Conservation (phyloP, 2,888 invertebrate species). For the Pheosia gnoma region DNA sequence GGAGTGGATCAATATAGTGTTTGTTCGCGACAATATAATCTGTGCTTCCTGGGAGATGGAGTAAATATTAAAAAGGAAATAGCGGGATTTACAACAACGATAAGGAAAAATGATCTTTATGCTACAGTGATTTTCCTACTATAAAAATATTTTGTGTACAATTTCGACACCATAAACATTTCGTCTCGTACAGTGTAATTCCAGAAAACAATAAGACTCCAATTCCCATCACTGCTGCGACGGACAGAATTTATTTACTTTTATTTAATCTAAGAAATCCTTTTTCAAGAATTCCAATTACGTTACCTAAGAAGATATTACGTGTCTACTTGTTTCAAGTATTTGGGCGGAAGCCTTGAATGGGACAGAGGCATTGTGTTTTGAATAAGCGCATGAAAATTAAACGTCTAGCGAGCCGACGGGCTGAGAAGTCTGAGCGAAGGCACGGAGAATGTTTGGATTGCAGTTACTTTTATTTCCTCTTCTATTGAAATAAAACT, state of each 20-base stretch:
- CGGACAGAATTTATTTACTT: constrained; percentile 2
- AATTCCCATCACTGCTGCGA: constrained; percentile 1
- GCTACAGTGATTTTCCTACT: too few relatives aligned
- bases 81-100: too few relatives aligned
- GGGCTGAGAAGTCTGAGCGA: constrained; percentile 17
- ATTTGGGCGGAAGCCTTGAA: constrained; percentile 27
- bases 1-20: neutral
- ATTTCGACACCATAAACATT: too few relatives aligned
- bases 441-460: constrained; percentile 6
- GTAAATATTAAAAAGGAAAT: too few relatives aligned
- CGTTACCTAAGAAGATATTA: constrained; percentile 7
- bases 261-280: constrained; percentile 7
- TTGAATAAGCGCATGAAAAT: constrained; percentile 47
- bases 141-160: too few relatives aligned
- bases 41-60: too few relatives aligned
- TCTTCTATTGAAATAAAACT: too few relatives aligned
- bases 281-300: constrained; percentile 2
- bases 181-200: too few relatives aligned
- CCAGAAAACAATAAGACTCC: neutral
- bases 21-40: neutral
- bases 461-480: neutral
- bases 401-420: constrained; percentile 43
- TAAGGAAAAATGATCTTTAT: too few relatives aligned
- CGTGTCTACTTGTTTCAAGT: constrained; percentile 16
- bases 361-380: constrained; percentile 36